Conservation (phyloP, 1,140 invertebrate genomes). For the Drosophila setifemur region DNA sequence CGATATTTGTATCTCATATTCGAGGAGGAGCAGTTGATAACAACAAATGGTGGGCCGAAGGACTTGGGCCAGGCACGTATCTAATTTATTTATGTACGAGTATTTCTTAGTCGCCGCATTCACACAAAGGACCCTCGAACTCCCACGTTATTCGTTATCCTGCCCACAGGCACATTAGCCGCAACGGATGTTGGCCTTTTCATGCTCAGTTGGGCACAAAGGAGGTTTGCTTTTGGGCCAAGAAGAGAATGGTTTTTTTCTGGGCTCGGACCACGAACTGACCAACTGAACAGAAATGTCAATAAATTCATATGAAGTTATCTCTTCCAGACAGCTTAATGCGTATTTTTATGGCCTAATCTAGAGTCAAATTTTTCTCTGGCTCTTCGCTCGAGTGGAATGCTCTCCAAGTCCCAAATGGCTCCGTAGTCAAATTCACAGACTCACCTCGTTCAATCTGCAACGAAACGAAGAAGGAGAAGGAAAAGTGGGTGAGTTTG, state of each 20-base stretch:
- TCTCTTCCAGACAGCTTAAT: conserved; percentile 80
- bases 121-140: conserved; percentile 51
- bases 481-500: conserved; percentile 8
- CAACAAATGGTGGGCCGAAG: conserved; percentile 2
- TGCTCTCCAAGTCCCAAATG: conserved; percentile 43
- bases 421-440: conserved; percentile 18
- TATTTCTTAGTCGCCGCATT: conserved; percentile 58
- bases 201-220: conserved; percentile 58
- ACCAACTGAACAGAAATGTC: conserved; percentile 56
- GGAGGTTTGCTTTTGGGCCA: conserved; percentile 13
- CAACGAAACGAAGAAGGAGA: conserved; percentile 10
- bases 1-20: conserved; percentile 31
- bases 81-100: conserved; percentile 80
- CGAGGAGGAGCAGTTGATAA: conserved; percentile 8
- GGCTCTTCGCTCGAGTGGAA: conserved; percentile 29
- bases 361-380: conserved; percentile 71
- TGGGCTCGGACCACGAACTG: too few relatives aligned
- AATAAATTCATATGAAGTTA: conserved; percentile 80
- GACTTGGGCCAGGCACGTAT: conserved; percentile 47
- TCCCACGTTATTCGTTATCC: conserved; percentile 42
- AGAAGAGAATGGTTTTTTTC: conserved; percentile 13
- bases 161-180: conserved; percentile 73
- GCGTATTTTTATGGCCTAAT: conserved; percentile 75
- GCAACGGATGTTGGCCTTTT: conserved; percentile 78
- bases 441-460: conserved; percentile 58